Percentiles rank a stretch among this genome's conserved stretches.
Evolutionary conservation across 2,113 vertebrate genomes (phyloP).

Genomic region (Oostethus manadensis): DNA sequence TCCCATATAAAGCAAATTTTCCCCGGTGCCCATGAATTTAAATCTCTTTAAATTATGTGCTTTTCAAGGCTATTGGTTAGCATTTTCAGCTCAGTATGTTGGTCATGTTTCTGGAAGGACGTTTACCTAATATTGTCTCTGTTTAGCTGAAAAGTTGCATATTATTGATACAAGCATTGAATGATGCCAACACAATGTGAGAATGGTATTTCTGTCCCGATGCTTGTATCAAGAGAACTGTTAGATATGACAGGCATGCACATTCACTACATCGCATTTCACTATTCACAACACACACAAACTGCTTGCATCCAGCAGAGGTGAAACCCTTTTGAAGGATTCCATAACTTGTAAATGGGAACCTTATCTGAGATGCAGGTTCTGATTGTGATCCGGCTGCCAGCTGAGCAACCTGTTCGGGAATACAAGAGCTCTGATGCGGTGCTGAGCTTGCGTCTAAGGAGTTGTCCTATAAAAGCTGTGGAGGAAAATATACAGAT

Average conservation of each 20-base stretch:
- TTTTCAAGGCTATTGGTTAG: too few relatives aligned
- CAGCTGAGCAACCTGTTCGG: slow-evolving; percentile 40
- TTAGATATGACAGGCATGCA: slow-evolving; percentile 13
- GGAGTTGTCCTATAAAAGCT: slow-evolving; percentile 28
- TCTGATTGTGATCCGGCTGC: slow-evolving; percentile 43
- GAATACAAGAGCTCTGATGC: slow-evolving; percentile 35
- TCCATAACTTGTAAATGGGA: slow-evolving; percentile 48
- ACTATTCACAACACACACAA: slow-evolving; percentile 24
- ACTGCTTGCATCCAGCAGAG: slow-evolving; percentile 17
- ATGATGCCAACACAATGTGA: too few relatives aligned
- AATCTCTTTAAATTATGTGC: too few relatives aligned
- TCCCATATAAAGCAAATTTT: too few relatives aligned
- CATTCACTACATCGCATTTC: slow-evolving; percentile 12
- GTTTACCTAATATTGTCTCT: too few relatives aligned
- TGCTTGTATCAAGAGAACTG: not conserved
- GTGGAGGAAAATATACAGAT: slow-evolving; percentile 19
- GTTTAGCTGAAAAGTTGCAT: too few relatives aligned
- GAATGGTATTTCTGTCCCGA: slow-evolving; percentile 8
- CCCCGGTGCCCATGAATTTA: too few relatives aligned
- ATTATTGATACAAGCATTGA: too few relatives aligned
- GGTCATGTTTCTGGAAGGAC: too few relatives aligned
- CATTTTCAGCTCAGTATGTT: too few relatives aligned
- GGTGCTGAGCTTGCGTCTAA: slow-evolving; percentile 32
- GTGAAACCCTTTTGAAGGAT: slow-evolving; percentile 54
- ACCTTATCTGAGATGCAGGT: slow-evolving; percentile 56